These are phyloP conservation scores for Muscicapa comitata DNA, from an alignment of 2,797 vertebrate species.

Conservation along the genomic window DNA sequence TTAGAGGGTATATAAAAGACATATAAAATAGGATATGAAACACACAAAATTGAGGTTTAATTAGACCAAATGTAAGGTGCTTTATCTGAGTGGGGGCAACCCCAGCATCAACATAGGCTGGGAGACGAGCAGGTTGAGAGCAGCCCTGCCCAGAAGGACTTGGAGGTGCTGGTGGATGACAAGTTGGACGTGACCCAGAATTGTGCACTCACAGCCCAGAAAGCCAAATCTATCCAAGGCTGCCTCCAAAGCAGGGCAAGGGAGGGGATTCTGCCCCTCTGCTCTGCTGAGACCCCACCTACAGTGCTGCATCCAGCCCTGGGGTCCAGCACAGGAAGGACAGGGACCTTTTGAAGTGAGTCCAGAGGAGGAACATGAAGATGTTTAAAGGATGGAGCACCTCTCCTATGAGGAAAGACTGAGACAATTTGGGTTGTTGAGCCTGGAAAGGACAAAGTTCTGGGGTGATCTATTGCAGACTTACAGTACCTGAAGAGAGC, in stretches of 20 bases:
- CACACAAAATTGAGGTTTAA: background rate
- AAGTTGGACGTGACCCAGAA: background rate
- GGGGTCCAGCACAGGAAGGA: background rate
- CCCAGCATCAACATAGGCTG: background rate
- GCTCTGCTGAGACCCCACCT: background rate
- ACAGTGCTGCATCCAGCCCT: accelerated
- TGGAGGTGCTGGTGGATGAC: too few species aligned
- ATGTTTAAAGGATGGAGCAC: background rate
- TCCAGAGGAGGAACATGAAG: background rate
- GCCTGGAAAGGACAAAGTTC: background rate
- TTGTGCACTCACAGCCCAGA: accelerated
- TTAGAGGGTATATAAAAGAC: background rate
- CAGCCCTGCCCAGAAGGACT: background rate
- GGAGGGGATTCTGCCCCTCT: background rate
- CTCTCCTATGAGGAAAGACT: background rate
- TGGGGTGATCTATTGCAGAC: background rate
- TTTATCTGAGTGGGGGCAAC: background rate
- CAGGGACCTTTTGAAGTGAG: accelerated
- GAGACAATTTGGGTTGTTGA: background rate
- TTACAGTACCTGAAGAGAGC: background rate
- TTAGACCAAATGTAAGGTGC: background rate
- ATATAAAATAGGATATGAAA: background rate
- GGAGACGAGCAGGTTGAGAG: background rate
- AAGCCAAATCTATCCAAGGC: background rate
- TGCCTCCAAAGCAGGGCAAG: background rate